A percentile compares a stretch with the other conserved stretches of the same genome.
These are phyloP conservation scores for Eilema griseolum DNA, from an alignment of 2,888 invertebrate species.

Conservation along the genomic window DNA sequence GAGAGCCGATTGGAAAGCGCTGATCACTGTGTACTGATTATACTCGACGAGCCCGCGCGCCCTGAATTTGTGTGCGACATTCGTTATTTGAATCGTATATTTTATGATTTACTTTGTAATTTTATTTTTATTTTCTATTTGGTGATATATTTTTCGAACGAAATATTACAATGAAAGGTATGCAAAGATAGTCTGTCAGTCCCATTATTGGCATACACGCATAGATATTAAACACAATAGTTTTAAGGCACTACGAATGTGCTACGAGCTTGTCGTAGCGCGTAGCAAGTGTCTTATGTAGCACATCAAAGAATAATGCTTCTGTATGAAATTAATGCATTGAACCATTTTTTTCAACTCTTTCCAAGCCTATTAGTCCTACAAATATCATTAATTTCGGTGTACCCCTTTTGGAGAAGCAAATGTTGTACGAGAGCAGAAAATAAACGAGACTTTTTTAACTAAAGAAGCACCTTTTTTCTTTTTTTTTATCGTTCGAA, in stretches of 20 bases:
- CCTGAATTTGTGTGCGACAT: conserved; percentile 40
- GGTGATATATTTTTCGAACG: not conserved
- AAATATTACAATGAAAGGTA: not conserved
- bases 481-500: too few species aligned
- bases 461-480: too few species aligned
- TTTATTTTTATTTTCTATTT: not conserved
- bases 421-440: not conserved
- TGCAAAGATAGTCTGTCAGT: too few species aligned
- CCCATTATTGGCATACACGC: too few species aligned
- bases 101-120: not conserved
- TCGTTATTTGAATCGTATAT: conserved; percentile 21
- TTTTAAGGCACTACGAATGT: too few species aligned
- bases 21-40: conserved; percentile 60
- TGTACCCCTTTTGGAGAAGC: not conserved
- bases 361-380: not conserved
- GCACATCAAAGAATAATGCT: too few species aligned
- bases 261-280: too few species aligned
- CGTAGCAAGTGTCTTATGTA: too few species aligned
- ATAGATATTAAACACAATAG: too few species aligned
- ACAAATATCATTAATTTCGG: not conserved
- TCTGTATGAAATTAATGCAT: too few species aligned
- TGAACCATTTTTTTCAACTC: too few species aligned
- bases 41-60: conserved; percentile 30
- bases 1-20: conserved; percentile 61
- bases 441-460: too few species aligned